Evolutionary conservation across 2,888 invertebrate species (phyloP).

Genomic region (Ceraclea dissimilis): DNA sequence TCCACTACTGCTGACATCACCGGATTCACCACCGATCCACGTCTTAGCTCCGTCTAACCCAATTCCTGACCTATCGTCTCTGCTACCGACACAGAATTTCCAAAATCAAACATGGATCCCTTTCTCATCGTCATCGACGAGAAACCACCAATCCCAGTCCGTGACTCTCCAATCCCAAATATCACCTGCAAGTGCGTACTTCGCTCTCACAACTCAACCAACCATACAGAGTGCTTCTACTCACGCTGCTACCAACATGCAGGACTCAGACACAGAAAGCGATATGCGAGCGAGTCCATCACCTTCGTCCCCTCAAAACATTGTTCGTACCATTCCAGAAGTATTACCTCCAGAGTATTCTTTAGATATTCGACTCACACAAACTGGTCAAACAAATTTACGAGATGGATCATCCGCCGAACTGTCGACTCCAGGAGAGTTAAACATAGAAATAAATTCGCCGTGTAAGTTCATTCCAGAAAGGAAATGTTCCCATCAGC

Average conservation of each 20-base stretch:
- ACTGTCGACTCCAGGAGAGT: neutral
- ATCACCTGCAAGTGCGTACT: neutral
- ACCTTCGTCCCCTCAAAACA: neutral
- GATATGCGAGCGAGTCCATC: neutral
- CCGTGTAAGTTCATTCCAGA: constrained; percentile 12
- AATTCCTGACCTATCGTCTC: constrained; percentile 1
- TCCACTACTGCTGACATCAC: constrained; percentile 4
- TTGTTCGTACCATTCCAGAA: constrained; percentile 6
- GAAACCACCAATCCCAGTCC: neutral
- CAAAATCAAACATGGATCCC: constrained; percentile 3
- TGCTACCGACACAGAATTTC: constrained; percentile 2
- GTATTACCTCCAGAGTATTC: constrained; percentile 4
- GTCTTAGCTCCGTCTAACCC: constrained; percentile 1
- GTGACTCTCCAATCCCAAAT: constrained; percentile 1
- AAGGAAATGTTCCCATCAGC: constrained; percentile 3
- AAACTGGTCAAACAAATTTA: neutral
- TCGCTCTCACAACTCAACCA: neutral
- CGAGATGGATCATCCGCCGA: neutral
- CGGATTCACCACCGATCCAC: constrained; percentile 1
- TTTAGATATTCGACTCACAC: constrained; percentile 1
- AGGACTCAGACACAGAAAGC: neutral
- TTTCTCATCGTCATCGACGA: neutral
- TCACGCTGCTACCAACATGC: neutral
- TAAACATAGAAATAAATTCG: neutral
- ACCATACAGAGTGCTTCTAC: neutral